phyloP scores from a whole-genome alignment of 2,113 vertebrate species.

The Urocitellus parryii region DNA sequence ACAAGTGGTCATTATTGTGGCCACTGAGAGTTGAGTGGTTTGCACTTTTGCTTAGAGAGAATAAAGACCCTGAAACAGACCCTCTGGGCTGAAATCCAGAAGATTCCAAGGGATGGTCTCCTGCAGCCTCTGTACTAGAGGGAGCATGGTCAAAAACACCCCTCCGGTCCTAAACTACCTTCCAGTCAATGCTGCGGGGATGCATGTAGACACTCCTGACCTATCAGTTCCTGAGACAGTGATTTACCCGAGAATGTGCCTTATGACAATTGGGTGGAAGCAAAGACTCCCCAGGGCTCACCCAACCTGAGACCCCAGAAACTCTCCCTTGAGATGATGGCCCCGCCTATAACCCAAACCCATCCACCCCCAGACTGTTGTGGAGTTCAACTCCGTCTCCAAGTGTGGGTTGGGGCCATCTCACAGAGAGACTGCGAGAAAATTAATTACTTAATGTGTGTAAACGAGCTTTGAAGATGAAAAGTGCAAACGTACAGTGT shows the following conservation, averaged over 20 bases:
- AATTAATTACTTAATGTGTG: constrained; percentile 69
- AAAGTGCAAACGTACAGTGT: constrained; percentile 74
- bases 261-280: not conserved
- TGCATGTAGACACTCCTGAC: no score
- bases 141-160: not conserved
- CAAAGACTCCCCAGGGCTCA: not conserved
- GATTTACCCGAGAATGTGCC: no score
- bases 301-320: not conserved
- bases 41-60: constrained; percentile 48
- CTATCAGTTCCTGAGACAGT: not conserved
- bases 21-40: constrained; percentile 51
- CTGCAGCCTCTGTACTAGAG: not conserved
- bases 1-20: constrained; percentile 58
- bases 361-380: constrained; percentile 10
- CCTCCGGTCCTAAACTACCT: not conserved
- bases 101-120: not conserved
- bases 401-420: constrained; percentile 72
- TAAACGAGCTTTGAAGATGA: constrained; percentile 85
- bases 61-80: not conserved
- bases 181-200: not conserved
- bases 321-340: not conserved
- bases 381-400: constrained; percentile 61
- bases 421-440: constrained; percentile 65
- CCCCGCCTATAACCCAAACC: not conserved
- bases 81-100: constrained; percentile 47